Percentiles rank a stretch among this genome's conserved stretches.
phyloP scores from a whole-genome alignment of 2,888 invertebrate genomes.

The Subacronicta megacephala region DNA sequence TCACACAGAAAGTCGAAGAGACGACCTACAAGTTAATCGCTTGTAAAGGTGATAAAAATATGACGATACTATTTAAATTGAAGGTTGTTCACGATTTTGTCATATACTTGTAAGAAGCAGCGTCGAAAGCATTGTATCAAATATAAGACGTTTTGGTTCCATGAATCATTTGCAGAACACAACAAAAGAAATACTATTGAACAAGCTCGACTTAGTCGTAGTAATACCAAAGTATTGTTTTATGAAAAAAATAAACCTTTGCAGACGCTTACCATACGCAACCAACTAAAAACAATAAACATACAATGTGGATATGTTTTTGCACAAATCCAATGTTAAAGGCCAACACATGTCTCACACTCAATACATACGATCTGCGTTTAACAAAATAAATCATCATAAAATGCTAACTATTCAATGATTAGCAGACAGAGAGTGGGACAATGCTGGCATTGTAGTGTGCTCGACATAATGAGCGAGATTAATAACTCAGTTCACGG shows the following conservation, averaged over 20 bases:
- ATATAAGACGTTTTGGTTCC: constrained; percentile 28
- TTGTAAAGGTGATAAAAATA: constrained; percentile 36
- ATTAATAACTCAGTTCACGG: constrained; percentile 73
- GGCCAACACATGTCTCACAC: constrained; percentile 24
- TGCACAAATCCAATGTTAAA: constrained; percentile 7
- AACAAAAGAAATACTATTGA: neutral
- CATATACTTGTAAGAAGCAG: constrained; percentile 18
- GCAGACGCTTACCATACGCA: constrained; percentile 13
- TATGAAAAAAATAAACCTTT: constrained; percentile 6
- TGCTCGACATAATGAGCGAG: constrained; percentile 66
- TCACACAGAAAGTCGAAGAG: constrained; percentile 22
- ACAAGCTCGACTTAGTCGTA: neutral
- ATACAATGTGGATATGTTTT: constrained; percentile 11
- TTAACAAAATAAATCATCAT: constrained; percentile 32
- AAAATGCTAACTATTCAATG: constrained; percentile 39
- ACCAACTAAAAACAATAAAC: constrained; percentile 22
- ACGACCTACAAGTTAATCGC: constrained; percentile 15
- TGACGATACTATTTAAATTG: constrained; percentile 15
- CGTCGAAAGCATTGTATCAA: constrained; percentile 27
- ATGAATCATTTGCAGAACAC: constrained; percentile 20
- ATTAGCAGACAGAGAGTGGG: constrained; percentile 44
- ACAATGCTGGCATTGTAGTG: constrained; percentile 66
- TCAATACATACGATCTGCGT: constrained; percentile 9
- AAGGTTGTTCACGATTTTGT: constrained; percentile 29
- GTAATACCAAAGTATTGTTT: neutral